Evolutionary conservation across 2,888 invertebrate species (phyloP).

Genomic region (Melipona beecheii): DNA sequence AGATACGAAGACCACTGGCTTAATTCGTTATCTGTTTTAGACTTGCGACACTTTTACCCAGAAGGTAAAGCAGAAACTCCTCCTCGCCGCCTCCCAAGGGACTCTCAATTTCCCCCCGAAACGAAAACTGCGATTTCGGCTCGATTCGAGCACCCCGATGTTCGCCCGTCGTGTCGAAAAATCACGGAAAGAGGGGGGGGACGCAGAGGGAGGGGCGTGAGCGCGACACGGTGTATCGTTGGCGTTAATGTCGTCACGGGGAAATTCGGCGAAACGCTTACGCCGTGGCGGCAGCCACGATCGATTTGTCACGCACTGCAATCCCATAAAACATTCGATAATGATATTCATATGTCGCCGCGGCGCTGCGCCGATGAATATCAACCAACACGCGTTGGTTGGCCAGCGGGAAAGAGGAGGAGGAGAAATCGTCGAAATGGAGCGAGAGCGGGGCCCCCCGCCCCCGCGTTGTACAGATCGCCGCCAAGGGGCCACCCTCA

Average conservation of each 20-base stretch:
- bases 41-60: too few relatives aligned
- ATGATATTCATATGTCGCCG: conserved; percentile 78
- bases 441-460: conserved; percentile 41
- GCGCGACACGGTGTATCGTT: conserved; percentile 18
- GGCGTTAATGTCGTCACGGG: conserved; percentile 47
- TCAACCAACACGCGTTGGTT: conserved; percentile 45
- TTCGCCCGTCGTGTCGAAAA: too few relatives aligned
- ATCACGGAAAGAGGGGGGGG: not conserved
- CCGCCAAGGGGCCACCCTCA: conserved; percentile 56
- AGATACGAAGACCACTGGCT: too few relatives aligned
- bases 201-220: not conserved
- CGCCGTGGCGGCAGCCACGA: conserved; percentile 66
- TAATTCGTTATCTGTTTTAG: too few relatives aligned
- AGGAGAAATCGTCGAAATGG: conserved; percentile 54
- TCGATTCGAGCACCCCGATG: conserved; percentile 15
- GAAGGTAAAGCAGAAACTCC: too few relatives aligned
- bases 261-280: conserved; percentile 59
- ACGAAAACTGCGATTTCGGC: conserved; percentile 34
- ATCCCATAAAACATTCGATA: conserved; percentile 77
- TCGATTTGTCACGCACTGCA: conserved; percentile 77
- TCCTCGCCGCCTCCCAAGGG: too few relatives aligned
- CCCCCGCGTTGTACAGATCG: conserved; percentile 57
- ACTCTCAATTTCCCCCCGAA: too few relatives aligned
- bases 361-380: conserved; percentile 64
- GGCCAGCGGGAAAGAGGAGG: not conserved